Evolutionary conservation across 2,888 invertebrate species (phyloP).

Genomic region (Lithophane socia): DNA sequence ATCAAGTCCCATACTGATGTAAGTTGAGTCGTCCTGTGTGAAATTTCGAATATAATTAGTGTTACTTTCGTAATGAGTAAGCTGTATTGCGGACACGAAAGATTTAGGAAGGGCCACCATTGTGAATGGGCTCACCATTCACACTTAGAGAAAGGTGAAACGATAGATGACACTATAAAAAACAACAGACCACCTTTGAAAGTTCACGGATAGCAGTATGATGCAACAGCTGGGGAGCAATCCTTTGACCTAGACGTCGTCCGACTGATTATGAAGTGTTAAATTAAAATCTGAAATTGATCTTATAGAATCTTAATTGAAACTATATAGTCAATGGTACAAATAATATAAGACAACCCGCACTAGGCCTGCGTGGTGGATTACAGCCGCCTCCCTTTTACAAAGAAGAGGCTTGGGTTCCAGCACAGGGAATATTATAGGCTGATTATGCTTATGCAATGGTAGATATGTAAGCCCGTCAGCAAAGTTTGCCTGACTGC

Average conservation of each 20-base stretch:
- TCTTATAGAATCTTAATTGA: not conserved
- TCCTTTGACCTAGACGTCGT: not conserved
- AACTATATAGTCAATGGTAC: not conserved
- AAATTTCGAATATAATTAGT: conserved; percentile 17
- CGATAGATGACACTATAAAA: not conserved
- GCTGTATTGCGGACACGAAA: not conserved
- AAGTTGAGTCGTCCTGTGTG: not conserved
- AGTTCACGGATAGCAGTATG: not conserved
- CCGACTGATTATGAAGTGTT: not conserved
- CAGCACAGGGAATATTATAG: not conserved
- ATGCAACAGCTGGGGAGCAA: not conserved
- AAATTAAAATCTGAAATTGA: not conserved
- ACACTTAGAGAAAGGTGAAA: not conserved
- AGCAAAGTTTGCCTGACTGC: not conserved
- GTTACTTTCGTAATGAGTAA: conserved; percentile 23
- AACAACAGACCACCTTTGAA: not conserved
- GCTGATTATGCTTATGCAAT: not conserved
- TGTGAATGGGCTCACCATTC: too few relatives aligned
- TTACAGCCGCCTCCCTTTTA: not conserved
- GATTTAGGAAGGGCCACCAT: not conserved
- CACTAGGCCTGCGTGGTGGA: not conserved
- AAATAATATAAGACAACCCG: not conserved
- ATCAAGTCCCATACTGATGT: not conserved
- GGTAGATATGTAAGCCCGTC: not conserved
- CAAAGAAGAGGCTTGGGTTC: not conserved